These are phyloP conservation scores for Lithosia quadra DNA, from an alignment of 2,888 invertebrate genomes.

Conservation along the genomic window DNA sequence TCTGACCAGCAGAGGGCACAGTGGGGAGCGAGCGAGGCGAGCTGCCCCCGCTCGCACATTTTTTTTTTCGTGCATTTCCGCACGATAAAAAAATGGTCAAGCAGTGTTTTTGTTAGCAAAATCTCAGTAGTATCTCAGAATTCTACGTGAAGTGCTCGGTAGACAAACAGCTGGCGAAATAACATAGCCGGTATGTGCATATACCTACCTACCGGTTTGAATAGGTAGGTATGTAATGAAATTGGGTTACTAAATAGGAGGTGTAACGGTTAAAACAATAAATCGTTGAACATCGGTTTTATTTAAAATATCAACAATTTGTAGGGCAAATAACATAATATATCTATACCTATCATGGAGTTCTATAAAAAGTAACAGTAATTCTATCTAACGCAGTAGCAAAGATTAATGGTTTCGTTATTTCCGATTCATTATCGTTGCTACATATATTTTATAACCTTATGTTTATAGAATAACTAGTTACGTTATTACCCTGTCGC, in stretches of 20 bases:
- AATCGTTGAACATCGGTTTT: conserved; percentile 27
- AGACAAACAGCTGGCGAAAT: background rate
- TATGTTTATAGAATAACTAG: conserved; percentile 29
- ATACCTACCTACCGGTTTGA: background rate
- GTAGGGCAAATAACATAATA: conserved; percentile 15
- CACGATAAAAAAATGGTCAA: too few relatives aligned
- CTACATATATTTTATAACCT: conserved; percentile 27
- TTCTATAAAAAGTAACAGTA: conserved; percentile 4
- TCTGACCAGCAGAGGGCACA: too few relatives aligned
- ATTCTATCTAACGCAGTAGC: background rate
- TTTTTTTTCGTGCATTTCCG: too few relatives aligned
- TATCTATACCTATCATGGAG: conserved; percentile 9
- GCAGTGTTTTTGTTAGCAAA: background rate
- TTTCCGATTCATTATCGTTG: conserved; percentile 20
- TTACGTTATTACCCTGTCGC: conserved; percentile 59
- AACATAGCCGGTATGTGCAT: background rate
- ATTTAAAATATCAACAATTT: conserved; percentile 32
- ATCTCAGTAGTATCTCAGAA: background rate
- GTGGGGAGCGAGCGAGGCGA: too few relatives aligned
- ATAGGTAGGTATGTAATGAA: background rate
- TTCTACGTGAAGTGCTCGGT: background rate
- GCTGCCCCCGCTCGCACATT: too few relatives aligned
- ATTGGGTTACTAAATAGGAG: background rate
- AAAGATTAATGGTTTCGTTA: conserved; percentile 9
- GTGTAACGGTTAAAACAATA: conserved; percentile 8